Evolutionary conservation across 2,888 invertebrate genomes (phyloP).

Genomic region (Rhamnusium bicolor): DNA sequence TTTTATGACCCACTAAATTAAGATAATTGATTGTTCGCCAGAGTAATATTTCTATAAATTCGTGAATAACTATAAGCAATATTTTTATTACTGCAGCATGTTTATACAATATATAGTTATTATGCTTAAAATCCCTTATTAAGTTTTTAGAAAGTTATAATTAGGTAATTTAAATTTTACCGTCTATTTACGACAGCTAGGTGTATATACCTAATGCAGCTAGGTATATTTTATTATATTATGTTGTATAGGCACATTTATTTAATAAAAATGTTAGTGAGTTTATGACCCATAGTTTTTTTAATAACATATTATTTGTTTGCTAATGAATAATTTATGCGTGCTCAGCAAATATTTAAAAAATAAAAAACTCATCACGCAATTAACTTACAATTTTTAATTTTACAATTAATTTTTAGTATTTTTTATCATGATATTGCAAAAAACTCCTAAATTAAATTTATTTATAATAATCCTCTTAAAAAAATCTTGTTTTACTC

Average conservation of each 20-base stretch:
- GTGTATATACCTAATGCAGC: not conserved
- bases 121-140: not conserved
- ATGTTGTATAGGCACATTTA: no score
- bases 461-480: no score
- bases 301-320: no score
- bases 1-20: no score
- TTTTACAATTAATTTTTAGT: no score
- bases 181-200: constrained; percentile 1
- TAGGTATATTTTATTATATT: not conserved
- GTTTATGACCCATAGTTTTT: not conserved
- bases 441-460: no score
- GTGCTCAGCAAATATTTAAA: no score
- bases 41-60: not conserved
- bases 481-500: no score
- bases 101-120: constrained; percentile 3
- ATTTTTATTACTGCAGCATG: not conserved
- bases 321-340: no score
- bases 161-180: constrained; percentile 16
- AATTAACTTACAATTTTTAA: no score
- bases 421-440: no score
- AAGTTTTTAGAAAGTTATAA: constrained; percentile 5
- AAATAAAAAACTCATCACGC: no score
- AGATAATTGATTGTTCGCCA: not conserved
- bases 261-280: not conserved
- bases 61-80: not conserved